phyloP scores from a whole-genome alignment of 2,888 invertebrate species.

The Carcina quercana region DNA sequence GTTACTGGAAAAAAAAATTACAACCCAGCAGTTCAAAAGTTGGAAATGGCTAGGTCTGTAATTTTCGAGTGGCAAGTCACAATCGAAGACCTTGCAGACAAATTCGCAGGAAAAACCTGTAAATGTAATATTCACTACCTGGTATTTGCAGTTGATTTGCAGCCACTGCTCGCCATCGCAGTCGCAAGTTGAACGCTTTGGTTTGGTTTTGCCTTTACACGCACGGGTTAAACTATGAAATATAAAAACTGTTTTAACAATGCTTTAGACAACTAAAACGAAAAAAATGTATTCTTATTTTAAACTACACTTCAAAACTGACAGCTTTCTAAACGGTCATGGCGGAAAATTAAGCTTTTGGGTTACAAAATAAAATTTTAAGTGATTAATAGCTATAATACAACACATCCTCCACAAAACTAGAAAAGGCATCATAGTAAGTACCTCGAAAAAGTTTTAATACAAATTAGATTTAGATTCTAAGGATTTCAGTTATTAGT shows the following conservation, averaged over 20 bases:
- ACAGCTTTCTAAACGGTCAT: slow-evolving; percentile 42
- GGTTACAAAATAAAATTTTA: slow-evolving; percentile 73
- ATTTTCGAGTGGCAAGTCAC: background rate
- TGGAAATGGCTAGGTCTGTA: background rate
- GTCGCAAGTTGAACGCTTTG: background rate
- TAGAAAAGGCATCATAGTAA: no score
- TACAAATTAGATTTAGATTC: no score
- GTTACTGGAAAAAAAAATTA: background rate
- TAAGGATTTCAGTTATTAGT: no score
- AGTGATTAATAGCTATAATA: no score
- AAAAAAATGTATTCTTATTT: slow-evolving; percentile 33
- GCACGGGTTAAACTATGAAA: slow-evolving; percentile 1
- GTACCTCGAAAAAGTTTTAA: no score
- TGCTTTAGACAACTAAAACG: slow-evolving; percentile 3
- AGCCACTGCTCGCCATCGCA: background rate
- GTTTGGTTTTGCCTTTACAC: background rate
- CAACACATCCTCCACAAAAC: no score
- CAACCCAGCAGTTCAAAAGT: background rate
- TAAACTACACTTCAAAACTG: slow-evolving; percentile 33
- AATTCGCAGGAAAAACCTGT: background rate
- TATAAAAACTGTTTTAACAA: slow-evolving; percentile 2
- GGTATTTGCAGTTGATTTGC: background rate
- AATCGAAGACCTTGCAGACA: background rate
- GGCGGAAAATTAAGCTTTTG: slow-evolving; percentile 33
- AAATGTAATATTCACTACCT: background rate